Base-by-base conservation (phyloP, 2,888 invertebrate species). In the Sphaeridia pumilis region DNA sequence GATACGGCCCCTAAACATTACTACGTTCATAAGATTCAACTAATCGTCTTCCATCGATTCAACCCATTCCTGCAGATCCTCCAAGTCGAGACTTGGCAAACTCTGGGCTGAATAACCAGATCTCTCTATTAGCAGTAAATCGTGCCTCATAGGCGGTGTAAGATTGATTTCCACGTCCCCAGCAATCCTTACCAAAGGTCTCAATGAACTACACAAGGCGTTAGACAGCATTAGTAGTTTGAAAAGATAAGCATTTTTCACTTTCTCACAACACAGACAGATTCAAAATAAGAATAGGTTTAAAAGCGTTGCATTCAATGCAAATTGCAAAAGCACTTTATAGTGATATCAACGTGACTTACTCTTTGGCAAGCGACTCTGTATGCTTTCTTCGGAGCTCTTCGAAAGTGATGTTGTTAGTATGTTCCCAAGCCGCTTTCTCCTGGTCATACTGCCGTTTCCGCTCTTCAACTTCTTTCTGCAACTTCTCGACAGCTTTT, bases 281-380 rank as follows among this genome's bases (percentile, higher is more conserved):
- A n/a, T n/a, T n/a, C n/a, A n/a, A n/a, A n/a, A n/a, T n/a, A n/a
- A n/a, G n/a, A n/a, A n/a, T n/a, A n/a, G n/a, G n/a, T n/a, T n/a
- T n/a, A n/a, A n/a, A n/a, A n/a, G n/a, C n/a, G n/a, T n/a, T n/a
- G n/a, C n/a, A n/a, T n/a, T n/a, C n/a, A n/a, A n/a, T n/a, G n/a
- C n/a, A n/a, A n/a, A n/a, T n/a, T n/a, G n/a, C n/a, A n/a, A n/a
- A n/a, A n/a, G n/a, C n/a, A n/a, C n/a, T n/a, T n/a, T n/a, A n/a
- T n/a, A n/a, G n/a, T n/a, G n/a, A n/a, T n/a, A n/a, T n/a, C n/a
- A n/a, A n/a, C n/a, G n/a, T n/a, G n/a, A 38, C 82, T 79, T 67
- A 84, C 84, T 84, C 85, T 78, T 86, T 87, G 73, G 87, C 84
- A 74, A 86, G 87, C 64, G 87, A 86, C 72, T 90, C 90, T 68